Percentiles rank a stretch among this genome's conserved stretches.
Evolutionary conservation across 2,888 invertebrate genomes (phyloP).

Genomic region (Rotaria socialis): DNA sequence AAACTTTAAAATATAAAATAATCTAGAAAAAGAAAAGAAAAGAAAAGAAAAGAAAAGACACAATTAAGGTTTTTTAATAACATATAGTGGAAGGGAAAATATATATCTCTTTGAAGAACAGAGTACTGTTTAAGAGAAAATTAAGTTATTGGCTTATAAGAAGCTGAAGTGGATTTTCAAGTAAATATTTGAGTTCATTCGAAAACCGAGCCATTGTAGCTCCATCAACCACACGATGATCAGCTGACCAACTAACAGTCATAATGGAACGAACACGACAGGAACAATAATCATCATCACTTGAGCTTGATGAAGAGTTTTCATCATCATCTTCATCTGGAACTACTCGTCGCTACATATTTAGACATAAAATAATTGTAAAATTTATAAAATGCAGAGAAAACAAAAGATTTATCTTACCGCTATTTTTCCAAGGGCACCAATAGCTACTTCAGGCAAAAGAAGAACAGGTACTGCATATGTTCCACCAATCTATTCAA

Average conservation of each 20-base stretch:
- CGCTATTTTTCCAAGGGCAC: constrained; percentile 84
- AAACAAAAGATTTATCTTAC: constrained; percentile 59
- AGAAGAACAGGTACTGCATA: constrained; percentile 87
- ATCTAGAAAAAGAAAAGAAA: neutral
- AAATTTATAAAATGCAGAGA: neutral
- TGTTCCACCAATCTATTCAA: constrained; percentile 80
- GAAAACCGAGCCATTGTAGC: constrained; percentile 91
- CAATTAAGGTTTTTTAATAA: neutral
- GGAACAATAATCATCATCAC: constrained; percentile 2
- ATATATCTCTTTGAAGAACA: neutral
- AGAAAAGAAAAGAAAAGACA: neutral
- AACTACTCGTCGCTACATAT: neutral
- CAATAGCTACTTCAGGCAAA: constrained; percentile 88
- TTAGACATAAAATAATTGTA: too few relatives aligned
- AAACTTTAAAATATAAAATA: neutral
- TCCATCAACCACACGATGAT: constrained; percentile 93
- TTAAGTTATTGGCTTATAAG: neutral
- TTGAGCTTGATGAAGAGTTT: neutral
- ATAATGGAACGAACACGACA: constrained; percentile 58
- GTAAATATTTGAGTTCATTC: constrained; percentile 78
- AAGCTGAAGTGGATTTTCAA: constrained; percentile 67
- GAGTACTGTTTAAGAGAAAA: neutral
- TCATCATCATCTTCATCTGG: neutral
- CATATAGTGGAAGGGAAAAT: neutral
- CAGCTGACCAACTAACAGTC: constrained; percentile 87